Evolutionary conservation across 2,797 vertebrate genomes (phyloP).

Genomic region (Silurus lanzhouensis): DNA sequence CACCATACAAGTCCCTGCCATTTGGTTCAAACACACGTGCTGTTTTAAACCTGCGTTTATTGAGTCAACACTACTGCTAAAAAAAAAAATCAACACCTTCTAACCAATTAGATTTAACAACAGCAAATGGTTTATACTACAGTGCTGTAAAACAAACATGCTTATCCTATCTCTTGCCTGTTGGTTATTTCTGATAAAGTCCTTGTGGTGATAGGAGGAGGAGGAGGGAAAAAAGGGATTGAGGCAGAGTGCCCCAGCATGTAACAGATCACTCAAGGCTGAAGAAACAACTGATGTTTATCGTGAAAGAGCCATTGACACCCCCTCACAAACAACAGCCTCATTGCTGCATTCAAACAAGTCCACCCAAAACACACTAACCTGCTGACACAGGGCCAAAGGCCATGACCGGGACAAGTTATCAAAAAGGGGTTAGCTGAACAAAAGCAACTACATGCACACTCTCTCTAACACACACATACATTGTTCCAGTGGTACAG

Average conservation of each 20-base stretch:
- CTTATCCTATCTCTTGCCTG: conserved; percentile 43
- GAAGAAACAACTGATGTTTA: conserved; percentile 49
- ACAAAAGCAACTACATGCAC: background rate
- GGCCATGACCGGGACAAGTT: conserved; percentile 47
- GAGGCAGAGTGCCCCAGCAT: conserved; percentile 56
- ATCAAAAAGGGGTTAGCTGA: conserved; percentile 2
- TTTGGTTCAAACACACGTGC: background rate
- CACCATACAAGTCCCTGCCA: background rate
- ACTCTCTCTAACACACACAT: background rate
- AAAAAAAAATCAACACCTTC: background rate
- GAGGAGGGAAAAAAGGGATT: conserved; percentile 22
- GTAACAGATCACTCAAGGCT: conserved; percentile 58
- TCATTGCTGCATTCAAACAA: conserved; percentile 29
- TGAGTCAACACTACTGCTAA: background rate
- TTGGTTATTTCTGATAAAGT: conserved; percentile 60
- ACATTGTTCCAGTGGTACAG: conserved; percentile 30
- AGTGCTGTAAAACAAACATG: conserved; percentile 3
- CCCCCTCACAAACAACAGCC: conserved; percentile 55
- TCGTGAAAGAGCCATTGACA: conserved; percentile 51
- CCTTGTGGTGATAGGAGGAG: conserved; percentile 48
- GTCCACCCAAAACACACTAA: conserved; percentile 36
- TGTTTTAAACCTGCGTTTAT: background rate
- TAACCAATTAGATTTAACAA: conserved; percentile 6
- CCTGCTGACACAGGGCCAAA: conserved; percentile 10
- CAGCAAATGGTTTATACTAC: background rate